Percentiles rank a stretch among this genome's conserved stretches.
These are phyloP conservation scores for Eptatretus atami DNA, from an alignment of 2,797 vertebrate species.

Conservation along the genomic window DNA sequence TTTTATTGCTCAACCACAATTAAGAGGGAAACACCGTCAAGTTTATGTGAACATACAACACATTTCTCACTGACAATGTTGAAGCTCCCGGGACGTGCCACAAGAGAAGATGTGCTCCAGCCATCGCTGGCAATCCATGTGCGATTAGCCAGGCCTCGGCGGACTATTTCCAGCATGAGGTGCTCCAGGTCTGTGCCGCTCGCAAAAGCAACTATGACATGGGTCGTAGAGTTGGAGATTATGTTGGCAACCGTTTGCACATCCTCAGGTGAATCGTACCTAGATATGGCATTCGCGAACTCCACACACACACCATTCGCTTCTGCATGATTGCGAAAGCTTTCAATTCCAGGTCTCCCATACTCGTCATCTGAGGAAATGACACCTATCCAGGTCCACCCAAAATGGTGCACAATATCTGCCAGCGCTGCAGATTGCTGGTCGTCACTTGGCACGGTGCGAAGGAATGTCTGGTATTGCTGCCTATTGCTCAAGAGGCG, in stretches of 20 bases:
- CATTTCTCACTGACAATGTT: background rate
- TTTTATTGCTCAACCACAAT: too few relatives aligned
- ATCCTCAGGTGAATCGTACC: background rate
- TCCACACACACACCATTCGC: conserved; percentile 1
- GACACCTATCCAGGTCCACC: conserved; percentile 1
- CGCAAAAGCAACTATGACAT: background rate
- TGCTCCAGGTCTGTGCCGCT: conserved; percentile 2
- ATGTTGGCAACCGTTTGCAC: background rate
- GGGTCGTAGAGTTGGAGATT: conserved; percentile 1
- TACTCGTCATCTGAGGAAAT: background rate
- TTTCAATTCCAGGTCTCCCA: conserved; percentile 2
- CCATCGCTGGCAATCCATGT: conserved; percentile 3
- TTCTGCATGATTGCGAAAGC: background rate
- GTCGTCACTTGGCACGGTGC: background rate
- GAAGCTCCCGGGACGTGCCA: conserved; percentile 2
- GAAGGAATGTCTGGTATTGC: conserved; percentile 2
- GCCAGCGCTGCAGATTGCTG: background rate
- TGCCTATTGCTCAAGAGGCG: conserved; percentile 1
- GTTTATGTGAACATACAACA: too few relatives aligned
- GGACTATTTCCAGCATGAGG: background rate
- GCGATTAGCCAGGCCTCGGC: background rate
- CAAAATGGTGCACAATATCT: conserved; percentile 3
- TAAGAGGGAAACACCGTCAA: too few relatives aligned
- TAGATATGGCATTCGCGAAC: background rate
- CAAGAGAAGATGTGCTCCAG: background rate